Evolutionary conservation across 2,113 vertebrate genomes (phyloP).

Genomic region (Microcebus griseorufus): DNA sequence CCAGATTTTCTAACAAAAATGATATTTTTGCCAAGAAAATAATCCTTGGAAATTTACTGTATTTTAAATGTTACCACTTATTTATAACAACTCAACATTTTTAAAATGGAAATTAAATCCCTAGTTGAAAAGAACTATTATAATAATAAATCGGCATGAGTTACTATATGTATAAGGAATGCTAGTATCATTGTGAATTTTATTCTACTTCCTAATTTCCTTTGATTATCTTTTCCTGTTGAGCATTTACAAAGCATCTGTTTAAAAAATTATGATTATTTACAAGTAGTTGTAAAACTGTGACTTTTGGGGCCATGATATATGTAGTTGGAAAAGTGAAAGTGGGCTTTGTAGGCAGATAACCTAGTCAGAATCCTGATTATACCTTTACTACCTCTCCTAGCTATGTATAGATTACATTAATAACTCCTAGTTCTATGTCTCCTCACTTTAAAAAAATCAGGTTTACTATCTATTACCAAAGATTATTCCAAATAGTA

Average conservation of each 20-base stretch:
- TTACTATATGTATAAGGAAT: background rate
- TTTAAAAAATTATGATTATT: slow-evolving; percentile 11
- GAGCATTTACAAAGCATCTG: background rate
- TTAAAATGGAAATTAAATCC: slow-evolving; percentile 38
- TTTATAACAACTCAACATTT: slow-evolving; percentile 42
- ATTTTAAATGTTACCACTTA: slow-evolving; percentile 42
- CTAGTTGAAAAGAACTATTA: background rate
- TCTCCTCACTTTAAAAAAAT: background rate
- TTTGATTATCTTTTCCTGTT: background rate
- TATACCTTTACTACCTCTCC: background rate
- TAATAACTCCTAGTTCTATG: background rate
- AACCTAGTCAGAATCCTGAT: background rate
- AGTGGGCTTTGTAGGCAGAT: background rate
- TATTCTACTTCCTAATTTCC: slow-evolving; percentile 19
- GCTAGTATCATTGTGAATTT: background rate
- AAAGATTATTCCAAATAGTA: background rate
- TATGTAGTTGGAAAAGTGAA: background rate
- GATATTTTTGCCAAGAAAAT: background rate
- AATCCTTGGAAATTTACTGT: background rate
- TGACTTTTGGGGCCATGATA: background rate
- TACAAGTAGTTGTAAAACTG: background rate
- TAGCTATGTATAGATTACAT: background rate
- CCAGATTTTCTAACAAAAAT: slow-evolving; percentile 24
- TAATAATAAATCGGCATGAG: background rate
- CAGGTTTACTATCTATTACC: background rate